phyloP scores from a whole-genome alignment of 2,888 invertebrate species.

The Rotaria magnacalcarata region DNA sequence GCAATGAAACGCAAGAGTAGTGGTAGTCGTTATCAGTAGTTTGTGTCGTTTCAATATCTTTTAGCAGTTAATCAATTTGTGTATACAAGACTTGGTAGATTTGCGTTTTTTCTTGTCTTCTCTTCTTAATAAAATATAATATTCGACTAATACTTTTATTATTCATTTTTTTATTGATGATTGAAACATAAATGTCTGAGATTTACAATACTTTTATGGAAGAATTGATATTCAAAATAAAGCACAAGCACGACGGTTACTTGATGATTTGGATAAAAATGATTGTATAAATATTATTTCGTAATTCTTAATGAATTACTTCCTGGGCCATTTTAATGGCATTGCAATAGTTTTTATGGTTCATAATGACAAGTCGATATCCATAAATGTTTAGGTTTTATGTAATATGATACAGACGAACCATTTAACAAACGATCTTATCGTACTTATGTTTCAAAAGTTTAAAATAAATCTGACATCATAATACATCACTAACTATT shows the following conservation, averaged over 20 bases:
- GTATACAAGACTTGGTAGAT: slow-evolving; percentile 4
- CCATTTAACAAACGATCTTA: not conserved
- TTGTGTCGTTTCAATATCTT: slow-evolving; percentile 3
- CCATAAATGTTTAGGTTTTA: not conserved
- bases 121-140: not conserved
- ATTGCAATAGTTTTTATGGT: no score
- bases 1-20: slow-evolving; percentile 51
- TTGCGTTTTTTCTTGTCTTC: not conserved
- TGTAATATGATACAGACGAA: not conserved
- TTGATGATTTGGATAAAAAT: no score
- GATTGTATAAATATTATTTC: no score
- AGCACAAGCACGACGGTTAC: no score
- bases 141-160: not conserved
- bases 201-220: not conserved
- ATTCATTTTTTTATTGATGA: not conserved
- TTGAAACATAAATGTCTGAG: not conserved
- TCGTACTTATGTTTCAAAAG: not conserved
- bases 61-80: not conserved
- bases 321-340: no score
- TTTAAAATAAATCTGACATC: not conserved
- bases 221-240: not conserved
- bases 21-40: not conserved
- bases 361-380: not conserved
- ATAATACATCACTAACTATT: not conserved
- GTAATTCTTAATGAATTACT: no score